phyloP scores from a whole-genome alignment of 2,113 vertebrate species.

The Laticauda colubrina region DNA sequence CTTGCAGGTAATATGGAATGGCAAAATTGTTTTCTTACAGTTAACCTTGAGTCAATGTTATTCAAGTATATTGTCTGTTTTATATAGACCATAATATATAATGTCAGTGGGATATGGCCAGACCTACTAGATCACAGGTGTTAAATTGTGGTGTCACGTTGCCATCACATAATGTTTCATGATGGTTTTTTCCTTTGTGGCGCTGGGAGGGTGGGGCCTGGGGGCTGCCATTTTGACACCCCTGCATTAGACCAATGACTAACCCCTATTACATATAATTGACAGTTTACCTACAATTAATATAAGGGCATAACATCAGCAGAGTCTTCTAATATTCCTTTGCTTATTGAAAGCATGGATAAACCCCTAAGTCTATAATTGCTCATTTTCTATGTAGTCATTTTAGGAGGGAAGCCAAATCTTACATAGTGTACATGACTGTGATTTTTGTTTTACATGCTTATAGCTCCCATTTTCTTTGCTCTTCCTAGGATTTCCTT shows the following conservation, averaged over 20 bases:
- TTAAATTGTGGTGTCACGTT: fast-evolving
- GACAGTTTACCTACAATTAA: background rate
- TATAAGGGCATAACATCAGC: background rate
- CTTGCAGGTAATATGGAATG: background rate
- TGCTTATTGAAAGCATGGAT: background rate
- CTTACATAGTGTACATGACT: background rate
- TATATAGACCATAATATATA: background rate
- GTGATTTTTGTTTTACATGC: background rate
- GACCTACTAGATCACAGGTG: background rate
- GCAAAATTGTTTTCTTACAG: background rate
- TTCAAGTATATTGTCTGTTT: background rate
- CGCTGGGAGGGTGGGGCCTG: fast-evolving
- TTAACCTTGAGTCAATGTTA: background rate
- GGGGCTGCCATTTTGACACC: too few species aligned
- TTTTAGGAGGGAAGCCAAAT: background rate
- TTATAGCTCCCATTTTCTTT: background rate
- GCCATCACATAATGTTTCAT: too few species aligned
- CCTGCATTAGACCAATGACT: background rate
- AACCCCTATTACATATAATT: background rate
- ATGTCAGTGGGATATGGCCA: background rate
- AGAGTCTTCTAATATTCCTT: background rate
- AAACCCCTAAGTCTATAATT: background rate
- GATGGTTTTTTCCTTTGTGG: too few species aligned
- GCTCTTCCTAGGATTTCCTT: background rate
- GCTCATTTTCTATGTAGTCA: background rate